phyloP scores from a whole-genome alignment of 1,140 invertebrate genomes.

The Bombus turneri region DNA sequence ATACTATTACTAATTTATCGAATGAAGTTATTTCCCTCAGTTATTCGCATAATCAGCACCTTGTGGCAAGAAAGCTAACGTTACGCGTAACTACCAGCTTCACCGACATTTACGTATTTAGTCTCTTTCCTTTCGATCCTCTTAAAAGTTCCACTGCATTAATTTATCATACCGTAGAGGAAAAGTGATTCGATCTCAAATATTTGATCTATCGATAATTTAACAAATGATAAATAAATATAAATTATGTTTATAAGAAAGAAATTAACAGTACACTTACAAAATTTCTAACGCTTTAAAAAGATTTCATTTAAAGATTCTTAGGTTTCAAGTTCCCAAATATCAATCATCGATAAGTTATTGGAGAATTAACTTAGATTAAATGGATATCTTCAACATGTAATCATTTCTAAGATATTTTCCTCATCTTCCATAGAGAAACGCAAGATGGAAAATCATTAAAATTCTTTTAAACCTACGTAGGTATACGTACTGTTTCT shows the following conservation, averaged over 20 bases:
- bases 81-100: background rate
- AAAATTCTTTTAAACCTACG: no score
- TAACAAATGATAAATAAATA: background rate
- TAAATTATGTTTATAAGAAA: background rate
- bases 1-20: slow-evolving; percentile 2
- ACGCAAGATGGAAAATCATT: background rate
- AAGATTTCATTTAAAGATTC: background rate
- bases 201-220: background rate
- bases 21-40: background rate
- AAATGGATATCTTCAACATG: background rate
- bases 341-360: background rate
- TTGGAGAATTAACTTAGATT: background rate
- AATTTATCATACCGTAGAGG: background rate
- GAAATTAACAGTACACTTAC: background rate
- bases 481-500: no score
- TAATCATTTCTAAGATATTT: background rate
- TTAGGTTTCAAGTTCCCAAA: background rate
- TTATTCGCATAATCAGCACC: background rate
- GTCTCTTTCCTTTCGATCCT: background rate
- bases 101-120: background rate
- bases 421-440: no score
- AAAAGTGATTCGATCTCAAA: background rate
- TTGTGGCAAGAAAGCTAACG: background rate
- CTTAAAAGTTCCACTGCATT: background rate
- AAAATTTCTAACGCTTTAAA: background rate